Conservation (phyloP, 2,113 vertebrate species). For the Entosphenus tridentatus region DNA sequence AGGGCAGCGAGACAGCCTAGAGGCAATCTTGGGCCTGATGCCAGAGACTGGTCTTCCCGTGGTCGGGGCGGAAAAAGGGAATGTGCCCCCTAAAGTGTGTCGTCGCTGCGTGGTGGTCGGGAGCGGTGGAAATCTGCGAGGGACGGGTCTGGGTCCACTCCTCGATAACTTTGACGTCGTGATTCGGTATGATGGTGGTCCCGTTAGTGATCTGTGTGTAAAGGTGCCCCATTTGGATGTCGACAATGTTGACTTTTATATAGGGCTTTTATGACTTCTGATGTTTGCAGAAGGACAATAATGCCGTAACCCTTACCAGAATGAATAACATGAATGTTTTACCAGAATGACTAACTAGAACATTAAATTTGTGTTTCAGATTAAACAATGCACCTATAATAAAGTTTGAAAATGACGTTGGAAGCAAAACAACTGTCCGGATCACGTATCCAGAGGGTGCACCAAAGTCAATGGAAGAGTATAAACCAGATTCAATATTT, state of each 20-base stretch:
- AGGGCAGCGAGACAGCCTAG: conserved; percentile 20
- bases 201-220: background rate
- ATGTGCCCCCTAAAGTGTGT: conserved; percentile 13
- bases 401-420: conserved; percentile 28
- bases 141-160: conserved; percentile 30
- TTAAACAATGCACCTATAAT: conserved; percentile 33
- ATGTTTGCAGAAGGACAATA: background rate
- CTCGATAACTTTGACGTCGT: conserved; percentile 33
- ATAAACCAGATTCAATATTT: conserved; percentile 21
- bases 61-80: conserved; percentile 6
- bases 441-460: conserved; percentile 35
- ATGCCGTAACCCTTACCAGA: background rate
- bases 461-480: conserved; percentile 20
- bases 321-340: background rate
- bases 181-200: conserved; percentile 23
- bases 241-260: background rate
- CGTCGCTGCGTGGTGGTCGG: conserved; percentile 32
- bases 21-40: conserved; percentile 17
- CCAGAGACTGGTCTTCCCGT: conserved; percentile 20
- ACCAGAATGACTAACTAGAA: background rate
- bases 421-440: conserved; percentile 31
- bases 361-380: conserved; percentile 14
- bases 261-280: background rate
- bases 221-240: background rate
- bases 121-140: conserved; percentile 27